phyloP scores from a whole-genome alignment of 2,888 invertebrate species.

The Troglohyphantes excavatus region DNA sequence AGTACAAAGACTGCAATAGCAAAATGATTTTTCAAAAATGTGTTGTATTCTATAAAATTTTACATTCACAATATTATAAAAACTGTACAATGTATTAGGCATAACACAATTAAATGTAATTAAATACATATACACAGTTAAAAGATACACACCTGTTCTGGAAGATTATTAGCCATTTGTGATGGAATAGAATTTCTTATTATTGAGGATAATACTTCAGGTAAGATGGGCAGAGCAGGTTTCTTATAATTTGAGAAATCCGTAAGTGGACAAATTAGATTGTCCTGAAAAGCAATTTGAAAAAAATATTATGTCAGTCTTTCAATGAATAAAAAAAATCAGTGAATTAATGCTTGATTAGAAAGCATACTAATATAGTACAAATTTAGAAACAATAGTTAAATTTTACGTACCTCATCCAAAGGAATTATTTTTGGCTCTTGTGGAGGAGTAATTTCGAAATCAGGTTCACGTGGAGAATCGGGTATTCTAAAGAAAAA shows the following conservation, averaged over 20 bases:
- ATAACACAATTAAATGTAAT: too few species aligned
- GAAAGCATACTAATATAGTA: too few species aligned
- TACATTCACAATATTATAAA: too few species aligned
- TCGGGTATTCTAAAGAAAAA: conserved; percentile 88
- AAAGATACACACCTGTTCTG: conserved; percentile 43
- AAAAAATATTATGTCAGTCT: background rate
- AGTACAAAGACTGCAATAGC: too few species aligned
- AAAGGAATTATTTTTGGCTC: conserved; percentile 93
- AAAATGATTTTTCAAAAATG: too few species aligned
- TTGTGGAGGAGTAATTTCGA: conserved; percentile 89
- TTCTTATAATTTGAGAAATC: conserved; percentile 79
- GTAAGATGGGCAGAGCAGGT: conserved; percentile 74
- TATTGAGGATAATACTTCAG: conserved; percentile 79
- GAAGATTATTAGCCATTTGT: background rate
- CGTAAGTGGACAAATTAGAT: conserved; percentile 78
- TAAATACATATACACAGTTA: too few species aligned
- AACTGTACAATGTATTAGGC: too few species aligned
- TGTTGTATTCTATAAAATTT: too few species aligned
- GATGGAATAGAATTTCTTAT: conserved; percentile 51
- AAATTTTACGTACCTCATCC: conserved; percentile 87
- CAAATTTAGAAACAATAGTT: too few species aligned
- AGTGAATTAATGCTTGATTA: too few species aligned
- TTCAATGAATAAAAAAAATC: too few species aligned
- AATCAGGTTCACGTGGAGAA: conserved; percentile 92
- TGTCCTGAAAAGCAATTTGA: conserved; percentile 77